Evolutionary conservation across 2,113 vertebrate species (phyloP).

Genomic region (Sorex araneus): DNA sequence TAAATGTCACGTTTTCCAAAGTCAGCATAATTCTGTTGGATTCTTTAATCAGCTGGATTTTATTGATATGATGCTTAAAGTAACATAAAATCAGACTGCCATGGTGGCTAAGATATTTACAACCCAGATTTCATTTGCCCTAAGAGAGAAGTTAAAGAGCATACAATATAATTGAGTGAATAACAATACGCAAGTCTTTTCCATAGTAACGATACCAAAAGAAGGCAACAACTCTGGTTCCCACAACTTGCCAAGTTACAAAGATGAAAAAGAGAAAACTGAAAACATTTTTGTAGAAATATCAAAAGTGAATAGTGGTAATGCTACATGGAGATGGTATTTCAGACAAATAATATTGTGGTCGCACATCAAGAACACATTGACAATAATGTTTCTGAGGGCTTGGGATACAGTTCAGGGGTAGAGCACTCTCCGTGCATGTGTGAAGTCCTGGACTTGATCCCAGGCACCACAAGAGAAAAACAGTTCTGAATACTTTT

Average conservation of each 20-base stretch:
- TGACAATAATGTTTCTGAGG: slow-evolving; percentile 46
- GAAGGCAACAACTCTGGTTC: neutral
- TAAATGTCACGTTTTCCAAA: slow-evolving; percentile 94
- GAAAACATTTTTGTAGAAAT: slow-evolving; percentile 38
- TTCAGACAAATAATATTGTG: slow-evolving; percentile 41
- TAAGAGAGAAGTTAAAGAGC: slow-evolving; percentile 25
- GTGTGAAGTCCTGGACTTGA: too few species aligned
- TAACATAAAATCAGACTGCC: slow-evolving; percentile 64
- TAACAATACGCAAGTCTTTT: slow-evolving; percentile 24
- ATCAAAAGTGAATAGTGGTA: neutral
- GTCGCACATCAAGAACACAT: slow-evolving; percentile 15
- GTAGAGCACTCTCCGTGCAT: too few species aligned
- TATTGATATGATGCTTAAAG: slow-evolving; percentile 91
- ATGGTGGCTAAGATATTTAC: neutral
- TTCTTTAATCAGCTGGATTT: slow-evolving; percentile 94
- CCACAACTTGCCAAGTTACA: slow-evolving; percentile 29
- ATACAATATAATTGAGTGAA: slow-evolving; percentile 23
- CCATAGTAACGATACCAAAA: slow-evolving; percentile 31
- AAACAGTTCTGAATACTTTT: slow-evolving; percentile 12
- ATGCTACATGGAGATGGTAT: neutral
- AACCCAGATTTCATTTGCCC: slow-evolving; percentile 9
- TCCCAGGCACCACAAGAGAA: too few species aligned
- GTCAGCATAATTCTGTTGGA: slow-evolving; percentile 94
- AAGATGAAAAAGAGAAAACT: slow-evolving; percentile 61
- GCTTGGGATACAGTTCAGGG: too few species aligned